These are phyloP conservation scores for Tenthredo amoena DNA, from an alignment of 2,888 invertebrate genomes.

Conservation along the genomic window DNA sequence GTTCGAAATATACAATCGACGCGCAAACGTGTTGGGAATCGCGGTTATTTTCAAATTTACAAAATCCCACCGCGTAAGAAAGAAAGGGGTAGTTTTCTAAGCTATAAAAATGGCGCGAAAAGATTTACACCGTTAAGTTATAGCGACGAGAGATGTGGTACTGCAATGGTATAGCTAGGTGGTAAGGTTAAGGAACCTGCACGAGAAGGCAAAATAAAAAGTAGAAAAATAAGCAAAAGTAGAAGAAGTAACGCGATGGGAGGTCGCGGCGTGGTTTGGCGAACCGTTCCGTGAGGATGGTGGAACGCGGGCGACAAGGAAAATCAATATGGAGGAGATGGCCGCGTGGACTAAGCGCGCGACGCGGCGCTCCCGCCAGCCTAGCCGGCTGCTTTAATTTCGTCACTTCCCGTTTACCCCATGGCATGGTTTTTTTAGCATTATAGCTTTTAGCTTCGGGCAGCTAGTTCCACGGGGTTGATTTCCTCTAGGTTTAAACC, in stretches of 20 bases:
- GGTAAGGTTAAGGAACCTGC: neutral
- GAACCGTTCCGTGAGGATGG: conserved; percentile 67
- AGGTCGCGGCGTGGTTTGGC: conserved; percentile 61
- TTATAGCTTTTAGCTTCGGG: neutral
- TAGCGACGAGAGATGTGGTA: neutral
- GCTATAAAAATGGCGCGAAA: neutral
- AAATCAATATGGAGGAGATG: conserved; percentile 68
- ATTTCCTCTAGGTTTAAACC: neutral
- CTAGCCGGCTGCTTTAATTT: conserved; percentile 48
- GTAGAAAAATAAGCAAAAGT: neutral
- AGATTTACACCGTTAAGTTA: neutral
- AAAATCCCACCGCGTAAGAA: neutral
- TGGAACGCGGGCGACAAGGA: conserved; percentile 55
- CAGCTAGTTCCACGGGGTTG: neutral
- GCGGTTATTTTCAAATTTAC: neutral
- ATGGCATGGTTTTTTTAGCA: neutral
- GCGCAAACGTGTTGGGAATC: neutral
- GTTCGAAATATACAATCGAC: neutral
- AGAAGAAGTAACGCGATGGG: conserved; percentile 12
- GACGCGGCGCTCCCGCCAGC: conserved; percentile 59
- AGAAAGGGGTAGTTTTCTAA: neutral
- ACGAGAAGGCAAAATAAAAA: neutral
- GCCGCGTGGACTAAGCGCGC: conserved; percentile 60
- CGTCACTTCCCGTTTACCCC: conserved; percentile 48
- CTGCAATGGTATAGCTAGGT: neutral